Percentiles rank a stretch among this genome's conserved stretches.
Conservation (phyloP, 2,888 invertebrate species). For the Apotomis capreana region DNA sequence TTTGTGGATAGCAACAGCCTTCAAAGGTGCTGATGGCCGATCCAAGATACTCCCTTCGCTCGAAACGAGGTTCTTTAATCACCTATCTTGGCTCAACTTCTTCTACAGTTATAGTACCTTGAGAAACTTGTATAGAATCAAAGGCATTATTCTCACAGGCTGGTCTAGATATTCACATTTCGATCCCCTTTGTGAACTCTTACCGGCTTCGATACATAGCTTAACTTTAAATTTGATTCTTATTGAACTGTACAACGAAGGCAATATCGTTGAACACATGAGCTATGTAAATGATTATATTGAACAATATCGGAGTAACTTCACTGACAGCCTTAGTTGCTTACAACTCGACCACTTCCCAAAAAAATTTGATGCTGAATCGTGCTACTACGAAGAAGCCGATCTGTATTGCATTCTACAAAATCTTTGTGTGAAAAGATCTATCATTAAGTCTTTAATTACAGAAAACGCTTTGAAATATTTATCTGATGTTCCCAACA, state of each 20-base stretch:
- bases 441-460: not conserved
- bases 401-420: slow-evolving; percentile 4
- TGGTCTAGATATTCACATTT: slow-evolving; percentile 89
- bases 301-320: slow-evolving; percentile 1
- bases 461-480: slow-evolving; percentile 1
- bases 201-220: slow-evolving; percentile 85
- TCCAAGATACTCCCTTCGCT: slow-evolving; percentile 81
- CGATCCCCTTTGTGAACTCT: slow-evolving; percentile 85
- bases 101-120: slow-evolving; percentile 76
- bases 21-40: slow-evolving; percentile 88
- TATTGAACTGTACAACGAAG: slow-evolving; percentile 62
- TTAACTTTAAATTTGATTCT: slow-evolving; percentile 83
- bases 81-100: slow-evolving; percentile 87
- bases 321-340: slow-evolving; percentile 4
- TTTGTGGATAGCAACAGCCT: slow-evolving; percentile 93
- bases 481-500: not conserved
- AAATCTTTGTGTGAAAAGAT: not conserved
- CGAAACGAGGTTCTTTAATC: slow-evolving; percentile 87
- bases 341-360: not conserved
- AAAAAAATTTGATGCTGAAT: not conserved
- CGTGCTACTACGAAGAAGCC: slow-evolving; percentile 5
- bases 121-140: slow-evolving; percentile 64
- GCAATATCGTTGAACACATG: slow-evolving; percentile 44
- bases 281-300: not conserved
- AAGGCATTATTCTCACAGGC: slow-evolving; percentile 88